Base-by-base conservation (phyloP, 2,888 invertebrate species). In the Mamestra brassicae region DNA sequence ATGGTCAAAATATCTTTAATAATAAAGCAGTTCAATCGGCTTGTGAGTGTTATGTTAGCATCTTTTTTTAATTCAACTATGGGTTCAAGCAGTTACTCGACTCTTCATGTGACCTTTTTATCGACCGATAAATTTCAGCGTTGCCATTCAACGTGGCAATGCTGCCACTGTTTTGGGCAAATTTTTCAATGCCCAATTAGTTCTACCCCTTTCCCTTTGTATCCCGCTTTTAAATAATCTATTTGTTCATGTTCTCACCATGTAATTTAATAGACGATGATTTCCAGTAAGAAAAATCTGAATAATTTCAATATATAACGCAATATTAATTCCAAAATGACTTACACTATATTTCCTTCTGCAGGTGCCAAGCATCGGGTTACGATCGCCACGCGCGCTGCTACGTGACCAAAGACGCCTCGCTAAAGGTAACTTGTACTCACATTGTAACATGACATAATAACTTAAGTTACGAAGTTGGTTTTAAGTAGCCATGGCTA, bases 381-480 rank as follows among this genome's bases (percentile, higher is more conserved):
- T 76, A 66, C 87, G 55, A 54, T 57, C 61, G n/a, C 65, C 63
- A 55, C 74, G 52, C 67, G 70, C 71, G 58, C 57, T 3, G 13
- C 76, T 77, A 85, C 85, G 87, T 86, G 85, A 77, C 79, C 83
- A 69, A 76, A 68, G 54, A 71, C 83, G 34, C 72, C 36, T 70
- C 71, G 58, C 58, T 79, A 80, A 86, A 86, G 86, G 86, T 86
- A 87, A 57, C 79, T 82, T 60, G 26, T 42, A 58, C 50, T 4
- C 66, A 71, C 69, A 54, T 66, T 78, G 79, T 81, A 70, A 38
- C 68, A 47, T n/a, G 38, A 52, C n/a, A 0, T 13, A 26, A 50
- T 72, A 57, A 42, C 38, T 63, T 45, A 73, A 61, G n/a, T 57
- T 61, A 74, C n/a, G 67, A 58, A 78, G 36, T 55, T 38, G 34